Conservation (phyloP, 2,113 vertebrate species). For the Pagrus major region DNA sequence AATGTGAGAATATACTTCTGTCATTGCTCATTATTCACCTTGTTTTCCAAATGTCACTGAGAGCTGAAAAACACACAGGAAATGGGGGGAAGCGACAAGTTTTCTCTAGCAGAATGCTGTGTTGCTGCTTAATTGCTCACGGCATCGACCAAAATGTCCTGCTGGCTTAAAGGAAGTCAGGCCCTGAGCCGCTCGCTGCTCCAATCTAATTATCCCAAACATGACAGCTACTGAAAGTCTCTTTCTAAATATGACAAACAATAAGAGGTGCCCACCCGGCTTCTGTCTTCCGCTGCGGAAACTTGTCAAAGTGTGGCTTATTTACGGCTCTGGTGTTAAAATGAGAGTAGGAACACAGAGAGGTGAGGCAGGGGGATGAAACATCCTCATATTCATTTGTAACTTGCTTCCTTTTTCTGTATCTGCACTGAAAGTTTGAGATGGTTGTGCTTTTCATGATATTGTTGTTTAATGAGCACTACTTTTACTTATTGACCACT, state of each 20-base stretch:
- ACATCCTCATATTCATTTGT: not conserved
- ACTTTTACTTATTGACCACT: not conserved
- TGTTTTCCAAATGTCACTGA: conserved; percentile 45
- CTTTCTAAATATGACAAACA: conserved; percentile 31
- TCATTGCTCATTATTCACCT: conserved; percentile 35
- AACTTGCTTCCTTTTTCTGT: not conserved
- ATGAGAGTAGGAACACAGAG: not conserved
- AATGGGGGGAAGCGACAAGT: not conserved
- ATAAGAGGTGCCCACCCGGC: not conserved
- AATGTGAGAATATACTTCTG: not conserved
- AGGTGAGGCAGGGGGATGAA: not conserved
- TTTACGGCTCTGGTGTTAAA: conserved; percentile 7
- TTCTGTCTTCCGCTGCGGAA: not conserved
- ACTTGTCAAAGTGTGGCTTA: conserved; percentile 8
- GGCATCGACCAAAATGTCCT: conserved; percentile 21
- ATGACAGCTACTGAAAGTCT: conserved; percentile 41
- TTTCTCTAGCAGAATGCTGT: conserved; percentile 4
- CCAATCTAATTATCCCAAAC: conserved; percentile 53
- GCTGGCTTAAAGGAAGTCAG: conserved; percentile 28
- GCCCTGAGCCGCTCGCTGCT: not conserved
- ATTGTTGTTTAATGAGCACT: not conserved
- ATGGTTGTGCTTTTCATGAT: not conserved
- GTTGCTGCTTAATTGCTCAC: conserved; percentile 45
- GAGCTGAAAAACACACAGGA: not conserved
- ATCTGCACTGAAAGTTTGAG: not conserved